phyloP scores from a whole-genome alignment of 1,140 invertebrate genomes.

The Heliconius hewitsoni region DNA sequence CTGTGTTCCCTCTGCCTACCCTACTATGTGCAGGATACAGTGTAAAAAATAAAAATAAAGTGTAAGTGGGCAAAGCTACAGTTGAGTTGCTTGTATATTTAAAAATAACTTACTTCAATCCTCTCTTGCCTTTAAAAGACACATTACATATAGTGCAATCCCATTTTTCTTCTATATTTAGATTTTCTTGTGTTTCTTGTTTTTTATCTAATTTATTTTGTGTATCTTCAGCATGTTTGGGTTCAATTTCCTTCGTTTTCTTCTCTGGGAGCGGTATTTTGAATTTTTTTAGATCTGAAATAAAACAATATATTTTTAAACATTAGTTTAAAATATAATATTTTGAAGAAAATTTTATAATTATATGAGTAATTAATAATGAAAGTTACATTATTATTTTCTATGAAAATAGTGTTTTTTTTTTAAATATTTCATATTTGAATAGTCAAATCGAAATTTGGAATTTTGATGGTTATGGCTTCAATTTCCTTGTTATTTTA shows the following conservation, averaged over 20 bases:
- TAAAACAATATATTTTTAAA: too few relatives aligned
- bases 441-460: too few relatives aligned
- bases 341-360: too few relatives aligned
- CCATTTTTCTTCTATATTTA: constrained; percentile 28
- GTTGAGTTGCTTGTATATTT: too few relatives aligned
- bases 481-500: too few relatives aligned
- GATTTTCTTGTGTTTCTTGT: constrained; percentile 26
- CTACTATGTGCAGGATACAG: not conserved
- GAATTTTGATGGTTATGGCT: too few relatives aligned
- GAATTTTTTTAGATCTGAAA: constrained; percentile 60
- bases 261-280: constrained; percentile 45
- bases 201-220: constrained; percentile 33
- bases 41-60: constrained; percentile 13
- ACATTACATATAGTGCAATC: constrained; percentile 54
- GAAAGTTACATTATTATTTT: too few relatives aligned
- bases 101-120: constrained; percentile 51
- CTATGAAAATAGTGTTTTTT: too few relatives aligned
- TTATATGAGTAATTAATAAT: too few relatives aligned
- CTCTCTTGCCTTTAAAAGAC: constrained; percentile 57
- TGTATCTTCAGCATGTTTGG: constrained; percentile 19
- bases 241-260: constrained; percentile 36
- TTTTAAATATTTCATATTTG: too few relatives aligned
- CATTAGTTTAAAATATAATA: too few relatives aligned
- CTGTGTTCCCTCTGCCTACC: not conserved
- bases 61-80: too few relatives aligned